These are phyloP conservation scores for Nemapogon koenigi DNA, from an alignment of 2,888 invertebrate species.

Conservation along the genomic window DNA sequence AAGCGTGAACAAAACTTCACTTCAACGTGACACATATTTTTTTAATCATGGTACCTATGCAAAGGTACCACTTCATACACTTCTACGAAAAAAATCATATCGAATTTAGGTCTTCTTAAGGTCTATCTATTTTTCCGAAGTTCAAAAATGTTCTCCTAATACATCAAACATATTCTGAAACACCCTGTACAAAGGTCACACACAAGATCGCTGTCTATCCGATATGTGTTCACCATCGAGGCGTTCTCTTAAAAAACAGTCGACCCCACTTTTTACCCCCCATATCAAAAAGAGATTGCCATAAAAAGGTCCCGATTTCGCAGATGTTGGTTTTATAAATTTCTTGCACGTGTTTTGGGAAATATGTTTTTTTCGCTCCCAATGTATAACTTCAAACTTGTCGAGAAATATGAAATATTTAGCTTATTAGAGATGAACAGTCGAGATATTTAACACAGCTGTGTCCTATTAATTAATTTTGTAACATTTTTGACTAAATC, in stretches of 20 bases:
- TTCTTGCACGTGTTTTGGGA: constrained; percentile 54
- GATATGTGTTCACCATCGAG: constrained; percentile 28
- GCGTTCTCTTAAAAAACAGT: constrained; percentile 36
- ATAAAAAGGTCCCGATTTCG: constrained; percentile 49
- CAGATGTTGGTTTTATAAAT: constrained; percentile 62
- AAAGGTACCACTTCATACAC: no score
- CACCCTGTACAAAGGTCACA: constrained; percentile 20
- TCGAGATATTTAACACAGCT: no score
- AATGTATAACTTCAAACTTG: no score
- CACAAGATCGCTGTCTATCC: constrained; percentile 38
- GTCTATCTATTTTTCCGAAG: constrained; percentile 10
- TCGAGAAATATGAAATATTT: no score
- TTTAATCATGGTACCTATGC: no score
- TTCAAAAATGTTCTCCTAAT: constrained; percentile 8
- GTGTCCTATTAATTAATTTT: no score
- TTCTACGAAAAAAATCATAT: no score
- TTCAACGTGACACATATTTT: no score
- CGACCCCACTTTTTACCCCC: constrained; percentile 34
- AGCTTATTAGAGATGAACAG: no score
- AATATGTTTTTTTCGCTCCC: constrained; percentile 7
- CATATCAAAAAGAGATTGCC: constrained; percentile 42
- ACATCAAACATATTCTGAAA: constrained; percentile 6
- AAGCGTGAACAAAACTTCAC: no score
- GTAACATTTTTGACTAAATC: no score
- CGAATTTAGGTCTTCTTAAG: no score